A percentile compares a stretch with the other conserved stretches of the same genome.
Evolutionary conservation across 2,113 vertebrate species (phyloP).

Genomic region (Lampris incognitus): DNA sequence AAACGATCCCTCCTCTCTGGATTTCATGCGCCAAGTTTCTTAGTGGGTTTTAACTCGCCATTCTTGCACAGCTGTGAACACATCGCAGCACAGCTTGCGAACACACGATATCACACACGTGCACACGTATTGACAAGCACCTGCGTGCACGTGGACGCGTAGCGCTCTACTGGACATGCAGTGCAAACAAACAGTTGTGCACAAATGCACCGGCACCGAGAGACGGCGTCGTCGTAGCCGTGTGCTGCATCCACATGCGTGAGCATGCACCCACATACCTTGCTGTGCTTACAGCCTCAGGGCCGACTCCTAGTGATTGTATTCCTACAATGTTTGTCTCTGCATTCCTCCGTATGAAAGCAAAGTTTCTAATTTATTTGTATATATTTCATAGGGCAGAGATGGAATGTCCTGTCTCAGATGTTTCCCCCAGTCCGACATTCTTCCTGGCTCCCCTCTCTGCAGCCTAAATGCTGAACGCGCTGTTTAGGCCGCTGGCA

Average conservation of each 20-base stretch:
- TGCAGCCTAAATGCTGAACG: constrained; percentile 22
- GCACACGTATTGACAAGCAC: neutral
- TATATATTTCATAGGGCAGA: constrained; percentile 56
- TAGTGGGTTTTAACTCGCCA: neutral
- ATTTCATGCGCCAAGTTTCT: neutral
- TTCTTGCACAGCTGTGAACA: neutral
- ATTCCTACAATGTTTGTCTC: constrained; percentile 68
- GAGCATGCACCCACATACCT: neutral
- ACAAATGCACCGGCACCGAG: too few relatives aligned
- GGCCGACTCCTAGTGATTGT: constrained; percentile 44
- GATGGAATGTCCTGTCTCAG: constrained; percentile 64
- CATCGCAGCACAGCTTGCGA: neutral
- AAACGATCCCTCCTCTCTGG: neutral
- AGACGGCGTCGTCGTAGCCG: neutral
- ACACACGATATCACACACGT: neutral
- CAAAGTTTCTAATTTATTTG: constrained; percentile 66
- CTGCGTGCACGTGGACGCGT: too few relatives aligned
- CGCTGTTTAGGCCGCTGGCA: constrained; percentile 49
- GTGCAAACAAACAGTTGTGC: too few relatives aligned
- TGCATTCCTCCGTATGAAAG: constrained; percentile 57
- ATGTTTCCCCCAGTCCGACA: constrained; percentile 52
- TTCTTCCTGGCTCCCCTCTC: constrained; percentile 48
- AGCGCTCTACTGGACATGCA: too few relatives aligned
- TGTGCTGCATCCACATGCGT: neutral
- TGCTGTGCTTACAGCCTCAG: constrained; percentile 1